phyloP scores from a whole-genome alignment of 1,140 invertebrate species.

The Muscidifurax raptorellus region DNA sequence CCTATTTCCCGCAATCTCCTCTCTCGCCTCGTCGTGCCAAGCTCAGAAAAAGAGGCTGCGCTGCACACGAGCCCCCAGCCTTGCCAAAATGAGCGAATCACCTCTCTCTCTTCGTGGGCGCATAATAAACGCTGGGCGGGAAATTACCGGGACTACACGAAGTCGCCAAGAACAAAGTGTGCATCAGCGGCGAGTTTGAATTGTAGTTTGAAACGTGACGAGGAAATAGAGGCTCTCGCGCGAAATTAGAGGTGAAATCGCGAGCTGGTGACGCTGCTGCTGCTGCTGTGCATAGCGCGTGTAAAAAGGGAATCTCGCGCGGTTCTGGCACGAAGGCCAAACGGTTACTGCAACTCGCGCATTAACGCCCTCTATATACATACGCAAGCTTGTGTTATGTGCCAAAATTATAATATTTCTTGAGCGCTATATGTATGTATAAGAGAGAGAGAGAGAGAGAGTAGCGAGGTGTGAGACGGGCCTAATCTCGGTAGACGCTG shows the following conservation, averaged over 20 bases:
- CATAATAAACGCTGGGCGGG: background rate
- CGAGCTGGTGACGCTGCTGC: background rate
- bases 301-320: slow-evolving; percentile 38
- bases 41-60: background rate
- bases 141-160: background rate
- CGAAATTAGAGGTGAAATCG: slow-evolving; percentile 13
- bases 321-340: slow-evolving; percentile 63
- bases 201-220: background rate
- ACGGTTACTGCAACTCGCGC: slow-evolving; percentile 60
- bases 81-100: background rate
- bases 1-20: background rate
- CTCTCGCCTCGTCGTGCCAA: background rate
- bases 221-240: slow-evolving; percentile 23
- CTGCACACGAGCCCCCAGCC: background rate
- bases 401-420: background rate
- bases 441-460: too few species aligned
- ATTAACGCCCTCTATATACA: slow-evolving; percentile 33
- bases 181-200: background rate
- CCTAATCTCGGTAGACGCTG: background rate
- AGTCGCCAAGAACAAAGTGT: background rate
- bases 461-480: background rate
- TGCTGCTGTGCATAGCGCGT: too few species aligned
- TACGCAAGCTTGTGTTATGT: background rate
- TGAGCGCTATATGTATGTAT: too few species aligned
- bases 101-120: background rate